Evolutionary conservation across 2,888 invertebrate genomes (phyloP).

Genomic region (Apotomis betuletana): DNA sequence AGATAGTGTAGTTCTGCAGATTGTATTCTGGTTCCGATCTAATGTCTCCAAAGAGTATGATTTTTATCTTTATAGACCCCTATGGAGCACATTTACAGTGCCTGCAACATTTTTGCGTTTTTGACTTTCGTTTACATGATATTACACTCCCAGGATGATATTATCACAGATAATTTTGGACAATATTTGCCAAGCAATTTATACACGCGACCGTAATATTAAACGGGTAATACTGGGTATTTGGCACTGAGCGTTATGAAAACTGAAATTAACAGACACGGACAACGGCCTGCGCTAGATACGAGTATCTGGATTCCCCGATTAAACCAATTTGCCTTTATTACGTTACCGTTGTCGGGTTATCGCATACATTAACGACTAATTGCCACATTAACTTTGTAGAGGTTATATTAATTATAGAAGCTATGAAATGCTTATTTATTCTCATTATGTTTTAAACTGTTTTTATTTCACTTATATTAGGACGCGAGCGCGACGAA

Average conservation of each 20-base stretch:
- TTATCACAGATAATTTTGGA: background rate
- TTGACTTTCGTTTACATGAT: too few relatives aligned
- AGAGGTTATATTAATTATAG: slow-evolving; percentile 1
- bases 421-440: background rate
- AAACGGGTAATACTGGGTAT: slow-evolving; percentile 3
- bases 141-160: too few relatives aligned
- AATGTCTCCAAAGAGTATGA: too few relatives aligned
- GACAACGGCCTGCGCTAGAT: background rate
- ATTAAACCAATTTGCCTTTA: slow-evolving; percentile 22
- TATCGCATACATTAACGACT: slow-evolving; percentile 11
- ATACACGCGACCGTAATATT: slow-evolving; percentile 1
- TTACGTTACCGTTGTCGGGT: slow-evolving; percentile 13
- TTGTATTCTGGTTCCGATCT: too few relatives aligned
- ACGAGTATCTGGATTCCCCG: background rate
- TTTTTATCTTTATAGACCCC: too few relatives aligned
- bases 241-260: slow-evolving; percentile 16
- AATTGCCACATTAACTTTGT: slow-evolving; percentile 1
- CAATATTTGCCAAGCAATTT: background rate
- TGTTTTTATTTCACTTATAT: too few relatives aligned
- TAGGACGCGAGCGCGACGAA: background rate
- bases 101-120: too few relatives aligned
- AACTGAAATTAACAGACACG: slow-evolving; percentile 4
- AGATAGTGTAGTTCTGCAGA: too few relatives aligned
- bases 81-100: too few relatives aligned
- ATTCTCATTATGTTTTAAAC: background rate